Percentiles rank a stretch among this genome's conserved stretches.
These are phyloP conservation scores for Pollenia amentaria DNA, from an alignment of 2,888 invertebrate genomes.

Conservation along the genomic window DNA sequence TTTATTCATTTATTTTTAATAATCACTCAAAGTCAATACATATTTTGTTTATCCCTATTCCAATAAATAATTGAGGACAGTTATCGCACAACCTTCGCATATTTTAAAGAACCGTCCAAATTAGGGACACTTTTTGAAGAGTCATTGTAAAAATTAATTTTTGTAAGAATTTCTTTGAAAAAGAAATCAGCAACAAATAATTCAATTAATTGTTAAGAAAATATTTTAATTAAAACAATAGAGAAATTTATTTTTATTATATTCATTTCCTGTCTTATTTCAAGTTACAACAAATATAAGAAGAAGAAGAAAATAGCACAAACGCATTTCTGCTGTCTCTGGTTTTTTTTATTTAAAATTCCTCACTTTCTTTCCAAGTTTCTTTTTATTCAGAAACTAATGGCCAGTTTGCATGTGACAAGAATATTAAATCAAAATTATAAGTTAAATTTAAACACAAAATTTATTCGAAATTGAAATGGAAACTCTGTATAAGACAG, in stretches of 20 bases:
- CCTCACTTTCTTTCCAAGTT: conserved; percentile 61
- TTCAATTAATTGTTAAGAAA: conserved; percentile 22
- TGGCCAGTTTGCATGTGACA: conserved; percentile 65
- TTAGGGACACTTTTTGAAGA: background rate
- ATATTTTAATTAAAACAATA: conserved; percentile 31
- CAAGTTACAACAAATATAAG: conserved; percentile 21
- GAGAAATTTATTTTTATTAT: conserved; percentile 57
- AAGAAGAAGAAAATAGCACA: conserved; percentile 47
- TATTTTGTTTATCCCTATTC: too few species aligned
- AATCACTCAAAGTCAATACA: too few species aligned
- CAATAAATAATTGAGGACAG: too few species aligned
- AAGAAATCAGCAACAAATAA: background rate
- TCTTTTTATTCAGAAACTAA: conserved; percentile 48
- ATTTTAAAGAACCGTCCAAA: background rate
- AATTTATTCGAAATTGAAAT: conserved; percentile 25
- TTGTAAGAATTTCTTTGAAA: conserved; percentile 22
- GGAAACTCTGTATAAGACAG: conserved; percentile 12
- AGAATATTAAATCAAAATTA: conserved; percentile 61
- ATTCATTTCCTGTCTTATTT: conserved; percentile 52
- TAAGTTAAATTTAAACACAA: conserved; percentile 23
- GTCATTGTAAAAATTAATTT: background rate
- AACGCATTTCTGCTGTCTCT: background rate
- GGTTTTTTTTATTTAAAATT: conserved; percentile 5
- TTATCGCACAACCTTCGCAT: background rate
- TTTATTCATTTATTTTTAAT: too few species aligned